Conservation (phyloP, 2,113 vertebrate species). For the Numida meleagris region DNA sequence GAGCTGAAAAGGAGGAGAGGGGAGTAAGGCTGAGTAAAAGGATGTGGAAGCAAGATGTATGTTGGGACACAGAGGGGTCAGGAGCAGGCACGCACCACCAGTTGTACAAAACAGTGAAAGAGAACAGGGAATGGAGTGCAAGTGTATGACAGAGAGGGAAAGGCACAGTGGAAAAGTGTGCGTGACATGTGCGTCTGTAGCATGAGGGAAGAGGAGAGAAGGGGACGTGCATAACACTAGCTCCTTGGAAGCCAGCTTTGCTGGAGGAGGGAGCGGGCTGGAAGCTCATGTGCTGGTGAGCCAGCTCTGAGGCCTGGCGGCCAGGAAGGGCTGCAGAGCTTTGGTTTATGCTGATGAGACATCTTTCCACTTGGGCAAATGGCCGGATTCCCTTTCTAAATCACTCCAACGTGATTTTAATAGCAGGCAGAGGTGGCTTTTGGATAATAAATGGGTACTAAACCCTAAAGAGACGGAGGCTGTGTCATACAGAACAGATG, state of each 20-base stretch:
- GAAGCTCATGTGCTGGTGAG: neutral
- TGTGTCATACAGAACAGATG: slow-evolving; percentile 78
- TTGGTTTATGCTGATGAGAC: slow-evolving; percentile 65
- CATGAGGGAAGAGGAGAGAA: neutral
- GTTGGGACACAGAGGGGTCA: neutral
- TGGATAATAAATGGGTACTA: slow-evolving; percentile 78
- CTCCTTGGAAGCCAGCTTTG: neutral
- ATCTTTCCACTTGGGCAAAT: slow-evolving; percentile 66
- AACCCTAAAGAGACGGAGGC: slow-evolving; percentile 76
- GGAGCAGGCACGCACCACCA: neutral
- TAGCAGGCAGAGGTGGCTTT: slow-evolving; percentile 74
- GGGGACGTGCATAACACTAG: fast-evolving
- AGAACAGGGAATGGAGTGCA: neutral
- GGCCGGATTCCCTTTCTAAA: slow-evolving; percentile 70
- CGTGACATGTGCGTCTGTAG: neutral
- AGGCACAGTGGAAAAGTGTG: neutral
- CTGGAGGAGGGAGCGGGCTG: neutral
- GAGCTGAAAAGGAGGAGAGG: neutral
- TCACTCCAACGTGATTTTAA: slow-evolving; percentile 75
- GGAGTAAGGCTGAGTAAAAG: neutral
- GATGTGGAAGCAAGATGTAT: fast-evolving
- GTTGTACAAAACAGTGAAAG: neutral
- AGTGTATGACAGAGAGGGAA: neutral
- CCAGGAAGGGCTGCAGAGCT: slow-evolving; percentile 13
- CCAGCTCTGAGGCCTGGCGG: slow-evolving; percentile 24